These are phyloP conservation scores for Eudyptes chrysolophus DNA, from an alignment of 2,113 vertebrate species.

Conservation along the genomic window DNA sequence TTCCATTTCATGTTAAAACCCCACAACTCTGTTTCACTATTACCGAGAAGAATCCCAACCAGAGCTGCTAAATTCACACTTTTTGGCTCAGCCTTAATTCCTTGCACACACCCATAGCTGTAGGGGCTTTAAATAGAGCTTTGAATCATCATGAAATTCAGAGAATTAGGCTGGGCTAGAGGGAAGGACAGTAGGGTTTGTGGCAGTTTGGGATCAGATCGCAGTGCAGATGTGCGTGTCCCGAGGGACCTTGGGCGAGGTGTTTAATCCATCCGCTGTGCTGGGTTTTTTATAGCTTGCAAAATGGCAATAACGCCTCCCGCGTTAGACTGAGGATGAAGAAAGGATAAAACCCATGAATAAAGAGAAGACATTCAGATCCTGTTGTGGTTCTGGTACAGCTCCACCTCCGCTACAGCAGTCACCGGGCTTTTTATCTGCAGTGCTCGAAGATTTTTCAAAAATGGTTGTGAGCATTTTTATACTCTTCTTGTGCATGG, in stretches of 20 bases:
- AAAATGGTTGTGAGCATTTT: neutral
- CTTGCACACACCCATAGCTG: neutral
- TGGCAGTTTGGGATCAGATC: neutral
- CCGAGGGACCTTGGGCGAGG: neutral
- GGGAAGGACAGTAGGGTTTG: neutral
- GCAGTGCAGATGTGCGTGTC: neutral
- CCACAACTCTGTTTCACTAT: neutral
- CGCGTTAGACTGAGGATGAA: neutral
- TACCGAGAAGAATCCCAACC: neutral
- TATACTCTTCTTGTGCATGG: neutral
- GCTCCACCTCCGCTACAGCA: neutral
- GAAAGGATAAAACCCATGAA: neutral
- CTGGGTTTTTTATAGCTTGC: neutral
- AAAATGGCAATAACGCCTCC: neutral
- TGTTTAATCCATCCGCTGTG: neutral
- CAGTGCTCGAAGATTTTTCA: neutral
- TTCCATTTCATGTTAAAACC: neutral
- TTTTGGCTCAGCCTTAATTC: neutral
- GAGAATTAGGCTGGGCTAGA: constrained; percentile 25
- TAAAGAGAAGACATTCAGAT: neutral
- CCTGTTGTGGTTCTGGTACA: neutral
- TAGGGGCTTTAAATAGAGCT: constrained; percentile 11
- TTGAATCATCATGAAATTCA: constrained; percentile 35
- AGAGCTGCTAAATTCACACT: neutral
- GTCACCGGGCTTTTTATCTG: neutral